Evolutionary conservation across 2,888 invertebrate genomes (phyloP), one percentile per base, ranked within the genome.

Genomic region (Coenonympha arcania): DNA sequence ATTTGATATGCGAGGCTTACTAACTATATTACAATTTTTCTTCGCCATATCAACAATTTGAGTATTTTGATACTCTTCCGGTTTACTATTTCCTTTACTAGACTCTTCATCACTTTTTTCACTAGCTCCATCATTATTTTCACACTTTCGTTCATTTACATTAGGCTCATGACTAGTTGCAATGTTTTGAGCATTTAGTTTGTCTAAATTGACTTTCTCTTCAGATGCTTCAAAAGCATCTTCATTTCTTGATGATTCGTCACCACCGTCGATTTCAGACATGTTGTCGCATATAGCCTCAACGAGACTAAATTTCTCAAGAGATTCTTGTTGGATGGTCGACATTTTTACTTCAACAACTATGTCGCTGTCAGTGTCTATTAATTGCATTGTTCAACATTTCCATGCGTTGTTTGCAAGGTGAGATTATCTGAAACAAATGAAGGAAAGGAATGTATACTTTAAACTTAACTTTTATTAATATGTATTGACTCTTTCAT

Each of bases 351-450:
- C 65, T 48, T 66, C 64, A 61, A 76, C 65, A 50, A 68, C 69
- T 62, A 69, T 58, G 52, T 64, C 56, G 50, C 65, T 57, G 57
- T 79, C 77, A 64, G 69, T 61, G 52, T 76, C 72, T 57, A 76
- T 76, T 67, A 85, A 69, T 81, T 85, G 83, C 85, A 86, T 85
- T 69, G 72, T 83, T 67, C 69, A 66, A 61, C 78, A 76, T 80
- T 66, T 73, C 75, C 64, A 68, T 44, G 59, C 34, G 52, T 61
- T 59, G 64, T 46, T 58, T 61, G 13, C 6, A 11, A 9, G 16
- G 26, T 31, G 30, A 4, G 37, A 28, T 31, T 47, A 50, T 61
- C 79, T 79, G 76, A 57, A 81, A 39, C 9, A 4, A 76, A 41
- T 53, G 39, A 58, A 56, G 59, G 36, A 49, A 15, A 45, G 4